Conservation (phyloP, 2,113 vertebrate species). For the Amphilophus citrinellus region DNA sequence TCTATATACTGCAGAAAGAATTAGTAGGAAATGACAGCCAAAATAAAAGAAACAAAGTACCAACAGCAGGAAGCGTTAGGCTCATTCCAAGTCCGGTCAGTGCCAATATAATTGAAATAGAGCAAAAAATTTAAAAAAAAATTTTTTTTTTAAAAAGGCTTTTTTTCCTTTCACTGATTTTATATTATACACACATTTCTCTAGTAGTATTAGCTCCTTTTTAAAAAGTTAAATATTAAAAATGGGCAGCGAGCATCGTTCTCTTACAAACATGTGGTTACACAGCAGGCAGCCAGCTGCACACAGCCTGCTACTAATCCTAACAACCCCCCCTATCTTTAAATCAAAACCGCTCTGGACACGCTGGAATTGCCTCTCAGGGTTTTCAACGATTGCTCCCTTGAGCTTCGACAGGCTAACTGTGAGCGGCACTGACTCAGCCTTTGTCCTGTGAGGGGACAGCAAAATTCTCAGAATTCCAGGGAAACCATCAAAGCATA, state of each 20-base stretch:
- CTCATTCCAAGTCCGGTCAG: background rate
- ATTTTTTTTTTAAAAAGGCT: too few relatives aligned
- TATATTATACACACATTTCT: background rate
- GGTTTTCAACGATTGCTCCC: conserved; percentile 52
- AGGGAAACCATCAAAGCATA: conserved; percentile 75
- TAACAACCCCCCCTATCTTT: conserved; percentile 30
- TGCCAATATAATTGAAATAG: rapidly evolving
- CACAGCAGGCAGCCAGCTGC: background rate
- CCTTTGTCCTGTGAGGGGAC: conserved; percentile 63
- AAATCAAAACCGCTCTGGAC: conserved; percentile 28
- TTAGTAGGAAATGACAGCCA: background rate
- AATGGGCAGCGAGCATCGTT: background rate
- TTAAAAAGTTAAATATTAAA: background rate
- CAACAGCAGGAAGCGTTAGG: rapidly evolving
- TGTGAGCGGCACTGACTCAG: conserved; percentile 55
- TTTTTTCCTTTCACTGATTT: background rate
- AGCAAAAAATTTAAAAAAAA: too few relatives aligned
- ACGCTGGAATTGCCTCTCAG: conserved; percentile 25
- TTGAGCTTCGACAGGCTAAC: conserved; percentile 25
- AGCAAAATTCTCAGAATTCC: conserved; percentile 76
- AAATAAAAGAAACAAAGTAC: background rate
- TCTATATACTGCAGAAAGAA: background rate
- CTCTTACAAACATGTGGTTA: background rate
- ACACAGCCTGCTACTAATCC: background rate
- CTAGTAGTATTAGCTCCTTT: background rate